Evolutionary conservation across 2,797 vertebrate species (phyloP), one percentile per base, ranked within the genome.

Genomic region (Macroramphosus scolopax): DNA sequence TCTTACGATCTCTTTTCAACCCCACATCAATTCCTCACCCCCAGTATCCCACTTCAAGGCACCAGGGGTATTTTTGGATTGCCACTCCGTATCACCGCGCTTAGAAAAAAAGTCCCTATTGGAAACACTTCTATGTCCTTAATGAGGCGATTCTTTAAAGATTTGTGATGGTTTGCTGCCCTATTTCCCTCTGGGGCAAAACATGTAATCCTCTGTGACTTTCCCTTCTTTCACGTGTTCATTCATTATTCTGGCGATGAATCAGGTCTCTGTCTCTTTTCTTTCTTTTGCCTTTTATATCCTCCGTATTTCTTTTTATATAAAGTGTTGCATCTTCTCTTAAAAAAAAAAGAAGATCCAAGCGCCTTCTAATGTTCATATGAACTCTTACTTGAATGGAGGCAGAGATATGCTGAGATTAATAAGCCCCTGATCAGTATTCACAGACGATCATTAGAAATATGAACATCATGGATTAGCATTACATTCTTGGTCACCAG

Each of bases 181-280:
- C 28, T 24, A 31, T 17, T 22, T 57, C 51, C 9, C 5, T 47
- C 29, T 31, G 47, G 56, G 42, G 53, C 32, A 44, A 64, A 61
- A 28, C 35, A 60, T 78, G 77, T 68, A 49, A 51, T 66, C 61
- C 45, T 55, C 36, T 20, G 24, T 56, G 47, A 67, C 51, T 40
- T 14, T 38, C 43, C 32, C 29, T 29, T 66, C 43, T 52, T 61
- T 65, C 63, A 45, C 29, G 1, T 51, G 44, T 75, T 76, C 52
- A 77, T 81, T 72, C 59, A 60, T n/a, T 69, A 60, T 71, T 66
- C 68, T 51, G 67, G 6, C 51, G 53, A 81, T 73, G 54, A 74
- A 72, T 66, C 54, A 12, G 13, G 20, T 25, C 28, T 38, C 17
- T 20, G n/a, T n/a, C n/a, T n/a, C n/a, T 26, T 17, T 14, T 37